Conservation (phyloP, 2,113 vertebrate genomes). For the Colius striatus region DNA sequence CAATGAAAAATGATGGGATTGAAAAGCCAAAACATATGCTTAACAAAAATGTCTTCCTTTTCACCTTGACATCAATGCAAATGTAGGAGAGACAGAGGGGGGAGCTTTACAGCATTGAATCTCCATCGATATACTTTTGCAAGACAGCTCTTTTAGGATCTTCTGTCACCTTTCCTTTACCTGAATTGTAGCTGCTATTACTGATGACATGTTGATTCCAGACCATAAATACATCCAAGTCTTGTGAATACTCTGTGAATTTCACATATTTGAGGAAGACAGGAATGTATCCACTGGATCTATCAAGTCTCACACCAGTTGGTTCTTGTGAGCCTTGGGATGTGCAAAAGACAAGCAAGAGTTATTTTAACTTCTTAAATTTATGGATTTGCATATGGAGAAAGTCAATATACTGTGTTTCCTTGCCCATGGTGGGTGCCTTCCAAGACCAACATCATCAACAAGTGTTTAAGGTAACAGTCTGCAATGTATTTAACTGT, state of each 20-base stretch:
- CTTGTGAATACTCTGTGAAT: background rate
- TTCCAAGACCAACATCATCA: background rate
- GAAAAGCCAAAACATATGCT: background rate
- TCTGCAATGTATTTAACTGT: background rate
- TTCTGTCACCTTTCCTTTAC: background rate
- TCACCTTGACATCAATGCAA: background rate
- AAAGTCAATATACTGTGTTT: background rate
- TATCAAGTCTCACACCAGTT: background rate
- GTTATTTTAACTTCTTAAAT: background rate
- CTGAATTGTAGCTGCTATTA: background rate
- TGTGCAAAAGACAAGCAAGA: background rate
- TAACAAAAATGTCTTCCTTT: background rate
- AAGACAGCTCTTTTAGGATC: background rate
- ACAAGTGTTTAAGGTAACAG: background rate
- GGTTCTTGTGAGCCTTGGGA: background rate
- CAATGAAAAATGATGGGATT: background rate
- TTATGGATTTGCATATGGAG: background rate
- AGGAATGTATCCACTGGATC: background rate
- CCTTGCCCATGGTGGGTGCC: background rate
- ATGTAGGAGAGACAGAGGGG: background rate
- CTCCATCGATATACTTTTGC: background rate
- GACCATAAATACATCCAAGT: background rate
- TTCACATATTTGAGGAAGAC: background rate
- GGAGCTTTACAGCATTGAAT: background rate
- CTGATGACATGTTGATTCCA: background rate